Conservation (phyloP, 2,888 invertebrate genomes). For the Leptogaster cylindrica region DNA sequence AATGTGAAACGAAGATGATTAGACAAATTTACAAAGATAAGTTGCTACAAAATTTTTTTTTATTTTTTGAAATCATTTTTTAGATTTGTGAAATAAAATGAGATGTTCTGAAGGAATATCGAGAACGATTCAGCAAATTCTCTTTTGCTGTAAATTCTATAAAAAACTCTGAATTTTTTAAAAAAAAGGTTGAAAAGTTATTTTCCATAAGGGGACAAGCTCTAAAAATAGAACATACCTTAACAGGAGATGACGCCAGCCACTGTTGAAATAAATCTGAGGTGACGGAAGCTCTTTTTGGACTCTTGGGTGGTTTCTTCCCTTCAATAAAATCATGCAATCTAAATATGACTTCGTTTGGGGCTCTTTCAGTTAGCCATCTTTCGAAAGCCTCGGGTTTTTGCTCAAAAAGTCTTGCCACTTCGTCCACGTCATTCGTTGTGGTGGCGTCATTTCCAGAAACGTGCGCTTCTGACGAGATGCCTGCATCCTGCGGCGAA, state of each 20-base stretch:
- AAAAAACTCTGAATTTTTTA: no score
- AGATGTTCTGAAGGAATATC: no score
- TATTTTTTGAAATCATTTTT: no score
- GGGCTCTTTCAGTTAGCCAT: slow-evolving; percentile 80
- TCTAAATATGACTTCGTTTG: slow-evolving; percentile 69
- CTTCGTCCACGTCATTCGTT: slow-evolving; percentile 58
- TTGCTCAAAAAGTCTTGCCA: slow-evolving; percentile 64
- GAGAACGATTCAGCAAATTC: no score
- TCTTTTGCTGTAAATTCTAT: no score
- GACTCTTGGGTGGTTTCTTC: slow-evolving; percentile 62
- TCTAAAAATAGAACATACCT: slow-evolving; percentile 63
- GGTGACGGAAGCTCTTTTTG: slow-evolving; percentile 76
- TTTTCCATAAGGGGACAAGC: neutral
- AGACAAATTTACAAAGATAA: no score
- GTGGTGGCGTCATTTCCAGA: slow-evolving; percentile 4
- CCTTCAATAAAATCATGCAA: slow-evolving; percentile 67
- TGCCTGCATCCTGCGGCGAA: slow-evolving; percentile 23
- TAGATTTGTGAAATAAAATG: no score
- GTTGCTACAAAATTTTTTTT: no score
- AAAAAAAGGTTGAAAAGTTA: neutral
- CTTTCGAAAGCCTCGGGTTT: slow-evolving; percentile 75
- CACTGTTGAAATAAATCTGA: slow-evolving; percentile 86
- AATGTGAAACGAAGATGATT: no score
- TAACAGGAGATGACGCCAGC: slow-evolving; percentile 79
- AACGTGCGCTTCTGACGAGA: neutral